Conservation (phyloP, 2,888 invertebrate species). For the Xestia xanthographa region DNA sequence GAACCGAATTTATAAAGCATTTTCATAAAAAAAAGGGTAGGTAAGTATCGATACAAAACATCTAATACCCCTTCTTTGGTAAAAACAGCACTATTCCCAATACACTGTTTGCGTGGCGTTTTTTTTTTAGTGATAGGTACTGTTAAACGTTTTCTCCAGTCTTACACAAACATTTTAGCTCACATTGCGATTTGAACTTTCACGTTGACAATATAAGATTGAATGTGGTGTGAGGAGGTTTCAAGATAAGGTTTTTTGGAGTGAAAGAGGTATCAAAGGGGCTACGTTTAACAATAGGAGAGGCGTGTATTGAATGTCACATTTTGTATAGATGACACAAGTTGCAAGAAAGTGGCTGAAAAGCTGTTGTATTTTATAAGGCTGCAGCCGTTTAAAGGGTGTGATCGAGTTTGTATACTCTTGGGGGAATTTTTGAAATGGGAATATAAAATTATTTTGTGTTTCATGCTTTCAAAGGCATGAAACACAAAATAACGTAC, state of each 20-base stretch:
- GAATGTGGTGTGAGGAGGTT: constrained; percentile 8
- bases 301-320: constrained; percentile 72
- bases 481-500: too few relatives aligned
- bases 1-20: constrained; percentile 28
- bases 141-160: constrained; percentile 58
- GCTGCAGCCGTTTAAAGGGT: constrained; percentile 53
- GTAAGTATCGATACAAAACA: constrained; percentile 52
- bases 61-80: constrained; percentile 51
- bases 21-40: constrained; percentile 42
- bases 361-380: constrained; percentile 61
- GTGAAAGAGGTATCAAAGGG: constrained; percentile 67
- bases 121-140: constrained; percentile 56
- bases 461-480: constrained; percentile 13
- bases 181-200: constrained; percentile 6
- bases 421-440: constrained; percentile 24
- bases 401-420: constrained; percentile 53
- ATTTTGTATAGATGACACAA: constrained; percentile 72
- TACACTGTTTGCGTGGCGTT: constrained; percentile 65
- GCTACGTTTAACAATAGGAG: constrained; percentile 70
- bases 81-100: constrained; percentile 61
- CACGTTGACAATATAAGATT: neutral
- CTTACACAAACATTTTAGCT: constrained; percentile 31
- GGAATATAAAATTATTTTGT: constrained; percentile 46
- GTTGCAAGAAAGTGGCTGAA: constrained; percentile 70
- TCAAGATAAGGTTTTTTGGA: constrained; percentile 55